Percentiles rank a stretch among this genome's conserved stretches.
phyloP scores from a whole-genome alignment of 2,888 invertebrate genomes.

The Altica lythri region DNA sequence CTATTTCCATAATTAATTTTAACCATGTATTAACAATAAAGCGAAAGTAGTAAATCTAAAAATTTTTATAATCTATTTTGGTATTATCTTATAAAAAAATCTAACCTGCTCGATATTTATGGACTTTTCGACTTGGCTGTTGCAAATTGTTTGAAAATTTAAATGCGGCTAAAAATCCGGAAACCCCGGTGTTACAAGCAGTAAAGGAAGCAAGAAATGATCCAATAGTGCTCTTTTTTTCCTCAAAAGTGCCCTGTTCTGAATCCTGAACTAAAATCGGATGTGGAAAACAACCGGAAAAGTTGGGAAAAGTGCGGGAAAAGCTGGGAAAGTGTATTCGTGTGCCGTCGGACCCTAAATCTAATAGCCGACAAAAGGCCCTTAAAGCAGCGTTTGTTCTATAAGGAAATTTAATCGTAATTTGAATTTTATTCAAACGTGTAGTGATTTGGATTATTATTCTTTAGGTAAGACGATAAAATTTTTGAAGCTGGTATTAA shows the following conservation, averaged over 20 bases:
- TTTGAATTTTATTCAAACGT: too few relatives aligned
- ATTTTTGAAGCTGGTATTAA: too few relatives aligned
- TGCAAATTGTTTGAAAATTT: background rate
- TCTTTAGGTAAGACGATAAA: too few relatives aligned
- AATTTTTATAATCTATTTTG: too few relatives aligned
- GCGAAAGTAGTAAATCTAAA: too few relatives aligned
- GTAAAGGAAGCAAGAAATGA: background rate
- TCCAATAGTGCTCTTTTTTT: constrained; percentile 13
- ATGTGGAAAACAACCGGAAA: constrained; percentile 39
- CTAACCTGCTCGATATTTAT: background rate
- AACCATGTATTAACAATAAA: too few relatives aligned
- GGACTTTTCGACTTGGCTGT: background rate
- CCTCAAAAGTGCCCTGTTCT: constrained; percentile 16
- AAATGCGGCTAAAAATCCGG: background rate
- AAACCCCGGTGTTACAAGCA: constrained; percentile 1
- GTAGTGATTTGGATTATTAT: too few relatives aligned
- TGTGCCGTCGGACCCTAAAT: constrained; percentile 34
- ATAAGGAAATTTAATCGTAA: constrained; percentile 43
- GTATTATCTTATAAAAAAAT: too few relatives aligned
- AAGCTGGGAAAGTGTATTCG: constrained; percentile 28
- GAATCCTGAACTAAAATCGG: constrained; percentile 30
- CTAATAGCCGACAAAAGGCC: constrained; percentile 32
- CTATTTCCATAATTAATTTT: too few relatives aligned
- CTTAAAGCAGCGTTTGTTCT: constrained; percentile 31
- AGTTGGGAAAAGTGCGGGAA: constrained; percentile 39